Evolutionary conservation across 2,888 invertebrate genomes (phyloP).

Genomic region (Scotopteryx bipunctaria): DNA sequence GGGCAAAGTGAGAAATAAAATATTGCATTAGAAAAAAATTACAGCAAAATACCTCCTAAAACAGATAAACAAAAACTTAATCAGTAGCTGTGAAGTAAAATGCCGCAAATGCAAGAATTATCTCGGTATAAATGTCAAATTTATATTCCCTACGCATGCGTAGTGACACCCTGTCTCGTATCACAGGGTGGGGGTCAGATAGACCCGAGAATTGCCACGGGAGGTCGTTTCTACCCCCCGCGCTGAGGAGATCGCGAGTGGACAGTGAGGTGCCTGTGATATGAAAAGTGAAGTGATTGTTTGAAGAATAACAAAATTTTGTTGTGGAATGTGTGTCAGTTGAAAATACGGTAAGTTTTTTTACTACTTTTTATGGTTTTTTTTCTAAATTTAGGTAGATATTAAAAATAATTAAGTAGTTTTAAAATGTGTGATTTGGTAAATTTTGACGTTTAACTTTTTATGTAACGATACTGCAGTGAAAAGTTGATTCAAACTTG

Average conservation of each 20-base stretch:
- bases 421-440: background rate
- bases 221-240: constrained; percentile 36
- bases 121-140: constrained; percentile 35
- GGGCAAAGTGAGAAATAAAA: too few relatives aligned
- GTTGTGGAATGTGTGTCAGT: constrained; percentile 32
- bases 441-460: too few relatives aligned
- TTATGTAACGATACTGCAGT: background rate
- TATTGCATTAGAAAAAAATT: background rate
- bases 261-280: constrained; percentile 43
- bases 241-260: constrained; percentile 35
- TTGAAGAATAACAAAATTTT: constrained; percentile 12
- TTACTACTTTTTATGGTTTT: background rate
- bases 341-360: constrained; percentile 30
- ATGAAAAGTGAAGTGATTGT: constrained; percentile 5
- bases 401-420: background rate
- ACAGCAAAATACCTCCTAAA: background rate
- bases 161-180: constrained; percentile 9
- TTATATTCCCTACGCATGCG: constrained; percentile 41
- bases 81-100: constrained; percentile 23
- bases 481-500: too few relatives aligned
- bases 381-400: background rate
- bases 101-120: constrained; percentile 38
- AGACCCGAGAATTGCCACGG: constrained; percentile 9
- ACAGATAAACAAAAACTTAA: constrained; percentile 20
- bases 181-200: constrained; percentile 37